Evolutionary conservation across 2,797 vertebrate species (phyloP).

Genomic region (Chelonia mydas): DNA sequence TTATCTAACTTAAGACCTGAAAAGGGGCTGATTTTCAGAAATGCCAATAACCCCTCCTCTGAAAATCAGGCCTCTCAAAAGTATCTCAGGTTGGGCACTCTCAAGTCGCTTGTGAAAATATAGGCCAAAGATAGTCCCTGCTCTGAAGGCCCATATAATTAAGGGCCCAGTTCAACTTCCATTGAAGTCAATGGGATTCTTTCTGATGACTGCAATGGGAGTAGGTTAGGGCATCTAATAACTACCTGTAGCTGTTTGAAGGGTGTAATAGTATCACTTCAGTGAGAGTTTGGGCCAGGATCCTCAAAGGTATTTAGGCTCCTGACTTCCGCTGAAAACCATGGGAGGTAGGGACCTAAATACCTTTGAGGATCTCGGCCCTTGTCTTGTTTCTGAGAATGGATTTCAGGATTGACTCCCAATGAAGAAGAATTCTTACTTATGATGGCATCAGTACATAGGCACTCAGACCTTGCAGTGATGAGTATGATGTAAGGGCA

Average conservation of each 20-base stretch:
- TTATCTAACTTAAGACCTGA: neutral
- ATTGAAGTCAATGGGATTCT: neutral
- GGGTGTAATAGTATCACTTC: neutral
- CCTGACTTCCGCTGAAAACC: neutral
- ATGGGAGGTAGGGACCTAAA: neutral
- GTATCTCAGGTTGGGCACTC: neutral
- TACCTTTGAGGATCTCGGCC: neutral
- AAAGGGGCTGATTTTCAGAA: neutral
- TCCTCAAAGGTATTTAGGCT: neutral
- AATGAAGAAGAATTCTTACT: rapidly evolving
- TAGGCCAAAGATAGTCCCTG: neutral
- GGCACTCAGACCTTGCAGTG: neutral
- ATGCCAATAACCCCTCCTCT: neutral
- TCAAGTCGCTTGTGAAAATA: neutral
- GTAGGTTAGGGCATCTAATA: neutral
- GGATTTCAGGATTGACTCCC: neutral
- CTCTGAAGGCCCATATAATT: rapidly evolving
- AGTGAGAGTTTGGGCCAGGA: neutral
- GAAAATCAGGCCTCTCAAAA: neutral
- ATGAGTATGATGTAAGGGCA: neutral
- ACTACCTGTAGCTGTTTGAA: neutral
- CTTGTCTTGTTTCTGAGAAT: neutral
- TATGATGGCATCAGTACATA: neutral
- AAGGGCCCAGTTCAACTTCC: rapidly evolving
- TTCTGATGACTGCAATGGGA: rapidly evolving